Percentiles rank a stretch among this genome's conserved stretches.
These are phyloP conservation scores for Pachyuromys duprasi DNA, from an alignment of 2,797 vertebrate genomes.

Conservation along the genomic window DNA sequence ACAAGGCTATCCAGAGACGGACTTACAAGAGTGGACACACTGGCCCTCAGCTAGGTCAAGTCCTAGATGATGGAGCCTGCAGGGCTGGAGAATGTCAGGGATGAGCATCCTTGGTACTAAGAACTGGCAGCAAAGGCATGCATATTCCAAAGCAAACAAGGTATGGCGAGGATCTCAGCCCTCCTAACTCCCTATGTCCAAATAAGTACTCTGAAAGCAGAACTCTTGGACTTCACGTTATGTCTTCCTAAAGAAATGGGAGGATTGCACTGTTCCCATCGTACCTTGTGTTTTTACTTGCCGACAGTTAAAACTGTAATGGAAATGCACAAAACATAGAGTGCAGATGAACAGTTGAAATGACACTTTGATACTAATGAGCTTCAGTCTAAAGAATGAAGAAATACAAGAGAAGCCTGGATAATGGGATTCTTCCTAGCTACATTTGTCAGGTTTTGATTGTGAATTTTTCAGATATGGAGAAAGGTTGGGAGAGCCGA, in stretches of 20 bases:
- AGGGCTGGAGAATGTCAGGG: not conserved
- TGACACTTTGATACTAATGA: not conserved
- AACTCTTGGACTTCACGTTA: not conserved
- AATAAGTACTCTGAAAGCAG: not conserved
- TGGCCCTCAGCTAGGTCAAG: not conserved
- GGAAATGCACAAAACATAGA: not conserved
- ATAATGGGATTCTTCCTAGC: not conserved
- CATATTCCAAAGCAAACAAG: not conserved
- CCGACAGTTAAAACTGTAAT: not conserved
- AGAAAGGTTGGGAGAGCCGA: not conserved
- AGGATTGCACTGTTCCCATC: not conserved
- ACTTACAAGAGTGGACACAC: not conserved
- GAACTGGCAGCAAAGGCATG: not conserved
- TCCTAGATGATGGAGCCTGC: too few species aligned
- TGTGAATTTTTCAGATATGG: not conserved
- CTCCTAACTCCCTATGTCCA: not conserved
- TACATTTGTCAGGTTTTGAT: not conserved
- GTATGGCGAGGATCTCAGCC: not conserved
- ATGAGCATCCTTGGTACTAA: not conserved
- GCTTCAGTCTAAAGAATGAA: not conserved
- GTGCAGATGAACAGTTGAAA: not conserved
- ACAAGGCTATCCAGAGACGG: not conserved
- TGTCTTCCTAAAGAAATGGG: not conserved
- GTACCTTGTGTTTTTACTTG: not conserved
- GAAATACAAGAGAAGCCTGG: not conserved